Evolutionary conservation across 2,888 invertebrate species (phyloP).

Genomic region (Yponomeuta evonymella): DNA sequence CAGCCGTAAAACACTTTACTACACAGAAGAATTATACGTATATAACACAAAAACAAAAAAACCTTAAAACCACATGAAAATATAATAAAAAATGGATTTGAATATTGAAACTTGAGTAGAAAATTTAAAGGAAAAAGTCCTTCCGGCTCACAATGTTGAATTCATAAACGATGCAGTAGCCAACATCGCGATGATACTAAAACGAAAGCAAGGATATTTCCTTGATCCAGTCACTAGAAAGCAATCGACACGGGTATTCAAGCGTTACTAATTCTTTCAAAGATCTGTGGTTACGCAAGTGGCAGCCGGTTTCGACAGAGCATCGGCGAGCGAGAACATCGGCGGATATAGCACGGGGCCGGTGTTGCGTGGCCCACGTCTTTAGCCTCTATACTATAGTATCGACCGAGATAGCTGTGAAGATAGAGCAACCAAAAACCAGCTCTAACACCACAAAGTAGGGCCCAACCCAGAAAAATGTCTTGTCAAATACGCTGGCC

Average conservation of each 20-base stretch:
- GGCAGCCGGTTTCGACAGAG: constrained; percentile 54
- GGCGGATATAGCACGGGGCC: constrained; percentile 70
- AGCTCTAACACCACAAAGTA: background rate
- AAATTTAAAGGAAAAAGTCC: too few species aligned
- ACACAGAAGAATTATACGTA: too few species aligned
- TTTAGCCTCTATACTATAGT: constrained; percentile 18
- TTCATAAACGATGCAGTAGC: too few species aligned
- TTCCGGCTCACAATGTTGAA: too few species aligned
- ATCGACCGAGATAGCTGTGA: background rate
- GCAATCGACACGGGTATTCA: background rate
- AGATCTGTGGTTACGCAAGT: constrained; percentile 55
- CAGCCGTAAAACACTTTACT: too few species aligned
- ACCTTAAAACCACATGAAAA: too few species aligned
- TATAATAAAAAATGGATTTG: too few species aligned
- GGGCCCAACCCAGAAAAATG: background rate
- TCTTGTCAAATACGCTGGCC: constrained; percentile 1
- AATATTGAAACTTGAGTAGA: too few species aligned
- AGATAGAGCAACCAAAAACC: constrained; percentile 2
- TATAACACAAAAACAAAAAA: too few species aligned
- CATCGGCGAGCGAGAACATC: constrained; percentile 26
- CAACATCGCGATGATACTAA: too few species aligned
- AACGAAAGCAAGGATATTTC: background rate
- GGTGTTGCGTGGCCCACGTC: constrained; percentile 61
- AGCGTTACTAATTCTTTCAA: constrained; percentile 54
- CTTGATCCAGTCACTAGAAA: background rate